A percentile compares a stretch with the other conserved stretches of the same genome.
Evolutionary conservation across 35 echinoderm and acorn worm species (phyloP).

Genomic region (Hemicentrotus pulcherrimus): DNA sequence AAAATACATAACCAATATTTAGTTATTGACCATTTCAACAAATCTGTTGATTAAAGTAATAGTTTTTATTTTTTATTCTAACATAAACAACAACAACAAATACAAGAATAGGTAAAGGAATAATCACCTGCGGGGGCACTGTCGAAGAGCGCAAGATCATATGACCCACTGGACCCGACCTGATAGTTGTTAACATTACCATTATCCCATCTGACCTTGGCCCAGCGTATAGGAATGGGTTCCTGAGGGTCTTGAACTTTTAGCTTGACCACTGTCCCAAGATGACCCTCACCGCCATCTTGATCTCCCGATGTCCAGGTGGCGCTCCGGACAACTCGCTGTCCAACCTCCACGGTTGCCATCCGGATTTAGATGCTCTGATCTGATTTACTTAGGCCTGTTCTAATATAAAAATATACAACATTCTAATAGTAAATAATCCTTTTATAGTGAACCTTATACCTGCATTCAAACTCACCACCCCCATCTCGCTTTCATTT

Average conservation of each 20-base stretch:
- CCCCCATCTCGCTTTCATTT: no score
- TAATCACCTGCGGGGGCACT: conserved; percentile 79
- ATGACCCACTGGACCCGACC: conserved; percentile 69
- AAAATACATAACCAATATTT: no score
- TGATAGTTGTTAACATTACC: conserved; percentile 80
- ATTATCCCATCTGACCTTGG: conserved; percentile 86
- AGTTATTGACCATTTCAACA: no score
- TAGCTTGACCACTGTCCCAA: conserved; percentile 83
- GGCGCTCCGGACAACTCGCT: conserved; percentile 85
- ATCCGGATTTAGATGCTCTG: not conserved
- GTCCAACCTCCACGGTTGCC: conserved; percentile 44
- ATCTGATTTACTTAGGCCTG: no score
- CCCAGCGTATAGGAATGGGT: conserved; percentile 77
- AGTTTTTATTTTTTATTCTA: no score
- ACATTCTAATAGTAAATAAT: no score
- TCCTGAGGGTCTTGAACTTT: conserved; percentile 63
- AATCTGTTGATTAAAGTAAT: no score
- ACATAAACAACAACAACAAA: no score
- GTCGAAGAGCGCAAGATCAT: conserved; percentile 86
- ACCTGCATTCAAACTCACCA: no score
- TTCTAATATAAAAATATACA: no score
- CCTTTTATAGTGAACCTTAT: no score
- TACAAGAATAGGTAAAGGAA: no score
- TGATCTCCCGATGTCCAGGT: conserved; percentile 85
- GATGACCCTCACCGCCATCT: conserved; percentile 87